A percentile compares a stretch with the other conserved stretches of the same genome.
Evolutionary conservation across 1,140 invertebrate species (phyloP).

Genomic region (Kradibia gibbosae): DNA sequence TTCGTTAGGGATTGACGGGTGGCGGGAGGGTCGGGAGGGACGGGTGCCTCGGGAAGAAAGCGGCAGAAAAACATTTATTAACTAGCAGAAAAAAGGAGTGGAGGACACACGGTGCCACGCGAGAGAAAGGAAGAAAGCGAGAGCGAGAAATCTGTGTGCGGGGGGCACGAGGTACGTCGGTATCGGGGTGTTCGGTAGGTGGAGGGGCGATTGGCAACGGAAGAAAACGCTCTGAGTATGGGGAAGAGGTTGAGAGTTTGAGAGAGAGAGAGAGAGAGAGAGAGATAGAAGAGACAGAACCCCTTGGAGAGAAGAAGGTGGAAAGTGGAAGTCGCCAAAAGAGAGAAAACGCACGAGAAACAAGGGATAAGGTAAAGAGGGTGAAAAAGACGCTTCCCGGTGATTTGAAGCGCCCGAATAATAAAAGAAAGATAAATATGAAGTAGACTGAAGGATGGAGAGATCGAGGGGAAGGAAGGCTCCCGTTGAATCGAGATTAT

Average conservation of each 20-base stretch:
- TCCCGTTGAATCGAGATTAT: too few relatives aligned
- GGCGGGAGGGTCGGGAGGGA: conserved; percentile 7
- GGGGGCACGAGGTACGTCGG: not conserved
- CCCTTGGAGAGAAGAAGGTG: conserved; percentile 4
- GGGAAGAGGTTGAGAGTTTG: not conserved
- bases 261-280: conserved; percentile 28
- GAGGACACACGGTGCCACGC: not conserved
- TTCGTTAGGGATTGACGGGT: conserved; percentile 10
- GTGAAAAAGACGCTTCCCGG: not conserved
- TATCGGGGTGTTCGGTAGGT: not conserved
- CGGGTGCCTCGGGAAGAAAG: not conserved
- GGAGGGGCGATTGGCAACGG: conserved; percentile 7
- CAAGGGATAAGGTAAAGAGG: not conserved
- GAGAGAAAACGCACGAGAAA: not conserved
- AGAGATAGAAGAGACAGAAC: conserved; percentile 30
- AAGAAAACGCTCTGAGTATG: not conserved
- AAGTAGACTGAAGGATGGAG: not conserved
- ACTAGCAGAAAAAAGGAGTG: conserved; percentile 6
- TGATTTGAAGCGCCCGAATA: not conserved
- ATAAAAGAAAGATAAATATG: not conserved
- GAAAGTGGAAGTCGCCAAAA: not conserved
- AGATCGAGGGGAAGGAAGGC: not conserved
- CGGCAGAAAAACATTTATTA: not conserved
- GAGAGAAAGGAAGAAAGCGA: not conserved
- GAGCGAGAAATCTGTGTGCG: not conserved